Conservation (phyloP, 2,797 vertebrate genomes). For the Gadopsis bispinosus region DNA sequence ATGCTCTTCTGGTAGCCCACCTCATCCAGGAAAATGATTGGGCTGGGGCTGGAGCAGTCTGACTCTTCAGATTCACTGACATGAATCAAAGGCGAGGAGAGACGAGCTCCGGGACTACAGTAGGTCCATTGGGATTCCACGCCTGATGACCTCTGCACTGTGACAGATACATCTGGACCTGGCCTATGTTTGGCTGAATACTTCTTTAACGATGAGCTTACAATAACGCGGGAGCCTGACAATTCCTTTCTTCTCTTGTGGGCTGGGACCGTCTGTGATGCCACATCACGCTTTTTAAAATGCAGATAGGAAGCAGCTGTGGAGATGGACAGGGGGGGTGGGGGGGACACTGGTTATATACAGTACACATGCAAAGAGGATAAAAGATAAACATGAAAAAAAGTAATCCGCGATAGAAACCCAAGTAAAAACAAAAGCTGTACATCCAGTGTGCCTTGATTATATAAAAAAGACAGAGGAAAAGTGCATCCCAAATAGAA, state of each 20-base stretch:
- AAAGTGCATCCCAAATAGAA: background rate
- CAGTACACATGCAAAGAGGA: background rate
- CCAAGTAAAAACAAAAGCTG: background rate
- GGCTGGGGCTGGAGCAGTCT: constrained; percentile 96
- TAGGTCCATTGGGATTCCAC: constrained; percentile 90
- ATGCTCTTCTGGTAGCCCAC: constrained; percentile 98
- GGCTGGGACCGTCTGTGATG: constrained; percentile 89
- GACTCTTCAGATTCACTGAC: constrained; percentile 95
- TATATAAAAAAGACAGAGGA: background rate
- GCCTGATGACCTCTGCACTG: constrained; percentile 87
- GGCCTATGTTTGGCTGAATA: constrained; percentile 79
- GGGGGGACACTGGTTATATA: constrained; percentile 11
- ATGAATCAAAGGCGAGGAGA: constrained; percentile 79
- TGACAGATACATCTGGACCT: constrained; percentile 82
- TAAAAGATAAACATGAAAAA: background rate
- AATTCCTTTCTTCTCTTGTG: constrained; percentile 85
- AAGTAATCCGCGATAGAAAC: background rate
- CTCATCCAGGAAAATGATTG: constrained; percentile 98
- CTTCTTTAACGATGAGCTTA: constrained; percentile 84
- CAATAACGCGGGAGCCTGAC: constrained; percentile 83
- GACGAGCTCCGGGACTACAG: constrained; percentile 83
- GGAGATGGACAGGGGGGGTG: constrained; percentile 35
- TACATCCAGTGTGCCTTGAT: background rate
- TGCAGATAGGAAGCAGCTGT: constrained; percentile 79
- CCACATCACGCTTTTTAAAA: constrained; percentile 89